Conservation (phyloP, 2,888 invertebrate genomes). For the Lasioglossum lativentre region DNA sequence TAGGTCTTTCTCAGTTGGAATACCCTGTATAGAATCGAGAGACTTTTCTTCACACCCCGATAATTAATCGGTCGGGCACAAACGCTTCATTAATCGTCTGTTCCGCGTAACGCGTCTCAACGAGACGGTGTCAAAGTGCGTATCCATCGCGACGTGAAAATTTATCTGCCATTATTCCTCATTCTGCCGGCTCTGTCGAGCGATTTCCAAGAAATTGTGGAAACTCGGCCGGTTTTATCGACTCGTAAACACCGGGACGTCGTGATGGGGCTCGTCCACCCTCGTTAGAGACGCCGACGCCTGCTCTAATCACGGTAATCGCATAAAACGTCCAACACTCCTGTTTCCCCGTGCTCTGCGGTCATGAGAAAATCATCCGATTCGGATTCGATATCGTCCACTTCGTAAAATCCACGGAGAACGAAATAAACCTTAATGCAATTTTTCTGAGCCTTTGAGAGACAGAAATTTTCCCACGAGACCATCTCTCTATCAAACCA, state of each 20-base stretch:
- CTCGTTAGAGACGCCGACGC: not conserved
- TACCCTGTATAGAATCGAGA: not conserved
- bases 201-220: slow-evolving; percentile 62
- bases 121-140: slow-evolving; percentile 18
- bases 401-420: not conserved
- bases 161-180: slow-evolving; percentile 64
- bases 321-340: slow-evolving; percentile 26
- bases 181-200: slow-evolving; percentile 28
- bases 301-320: slow-evolving; percentile 39
- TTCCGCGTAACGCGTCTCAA: slow-evolving; percentile 21
- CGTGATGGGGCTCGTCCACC: not conserved
- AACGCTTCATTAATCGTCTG: slow-evolving; percentile 17
- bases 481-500: not conserved
- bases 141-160: slow-evolving; percentile 41
- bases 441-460: not conserved
- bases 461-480: not conserved
- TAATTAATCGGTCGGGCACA: slow-evolving; percentile 25
- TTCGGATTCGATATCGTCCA: not conserved
- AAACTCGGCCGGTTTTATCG: slow-evolving; percentile 50
- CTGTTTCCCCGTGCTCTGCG: not conserved
- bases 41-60: slow-evolving; percentile 3
- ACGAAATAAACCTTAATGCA: not conserved
- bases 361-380: slow-evolving; percentile 27
- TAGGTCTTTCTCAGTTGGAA: not conserved
- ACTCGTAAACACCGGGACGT: slow-evolving; percentile 56